Evolutionary conservation across 2,113 vertebrate species (phyloP).

Genomic region (Microcebus tavaratra): DNA sequence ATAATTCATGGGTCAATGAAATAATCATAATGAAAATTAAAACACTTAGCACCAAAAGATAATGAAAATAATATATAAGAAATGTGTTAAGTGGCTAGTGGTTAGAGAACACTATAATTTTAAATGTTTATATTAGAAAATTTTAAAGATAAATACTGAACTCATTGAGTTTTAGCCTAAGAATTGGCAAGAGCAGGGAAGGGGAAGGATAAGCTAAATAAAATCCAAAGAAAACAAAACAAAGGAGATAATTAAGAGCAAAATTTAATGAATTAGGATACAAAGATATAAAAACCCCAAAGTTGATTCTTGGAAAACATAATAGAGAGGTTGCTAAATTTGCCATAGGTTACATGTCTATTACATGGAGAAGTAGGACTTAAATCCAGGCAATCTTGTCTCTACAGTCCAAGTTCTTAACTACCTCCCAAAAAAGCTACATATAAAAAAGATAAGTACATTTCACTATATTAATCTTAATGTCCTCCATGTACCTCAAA

Average conservation of each 20-base stretch:
- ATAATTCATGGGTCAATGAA: neutral
- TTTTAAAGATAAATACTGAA: neutral
- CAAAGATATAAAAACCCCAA: neutral
- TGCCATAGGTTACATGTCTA: neutral
- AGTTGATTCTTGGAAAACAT: neutral
- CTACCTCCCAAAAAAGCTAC: neutral
- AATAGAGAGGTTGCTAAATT: neutral
- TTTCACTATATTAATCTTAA: neutral
- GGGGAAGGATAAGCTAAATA: neutral
- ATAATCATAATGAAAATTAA: slow-evolving; percentile 28
- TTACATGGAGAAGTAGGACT: neutral
- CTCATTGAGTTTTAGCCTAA: neutral
- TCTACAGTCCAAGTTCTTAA: neutral
- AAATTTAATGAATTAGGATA: neutral
- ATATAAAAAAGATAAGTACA: neutral
- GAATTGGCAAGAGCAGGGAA: neutral
- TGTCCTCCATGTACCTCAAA: neutral
- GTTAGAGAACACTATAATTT: neutral
- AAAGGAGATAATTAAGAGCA: neutral
- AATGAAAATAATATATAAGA: neutral
- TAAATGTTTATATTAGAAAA: slow-evolving; percentile 15
- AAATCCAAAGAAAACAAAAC: neutral
- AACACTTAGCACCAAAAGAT: neutral
- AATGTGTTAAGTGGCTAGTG: neutral
- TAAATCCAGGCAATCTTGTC: neutral